Conservation (phyloP, 2,888 invertebrate genomes). For the Druceiella hillmani region DNA sequence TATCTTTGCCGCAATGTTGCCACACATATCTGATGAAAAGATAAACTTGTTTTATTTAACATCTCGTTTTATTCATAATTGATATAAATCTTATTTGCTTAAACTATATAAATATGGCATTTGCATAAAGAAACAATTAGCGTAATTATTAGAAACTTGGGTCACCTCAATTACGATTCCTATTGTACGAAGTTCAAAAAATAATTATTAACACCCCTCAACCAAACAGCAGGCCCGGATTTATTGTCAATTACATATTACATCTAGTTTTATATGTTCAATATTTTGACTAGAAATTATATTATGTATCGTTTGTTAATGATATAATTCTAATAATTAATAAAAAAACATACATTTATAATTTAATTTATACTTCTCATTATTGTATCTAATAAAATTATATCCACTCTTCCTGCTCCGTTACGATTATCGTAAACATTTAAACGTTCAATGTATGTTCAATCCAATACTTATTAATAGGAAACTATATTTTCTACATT, state of each 20-base stretch:
- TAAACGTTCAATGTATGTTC: slow-evolving; percentile 12
- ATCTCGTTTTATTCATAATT: too few species aligned
- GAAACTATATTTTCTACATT: slow-evolving; percentile 13
- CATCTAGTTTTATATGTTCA: slow-evolving; percentile 49
- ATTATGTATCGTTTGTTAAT: slow-evolving; percentile 29
- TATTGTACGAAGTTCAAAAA: too few species aligned
- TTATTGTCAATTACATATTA: slow-evolving; percentile 52
- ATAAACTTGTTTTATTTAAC: too few species aligned
- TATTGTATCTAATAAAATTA: slow-evolving; percentile 23
- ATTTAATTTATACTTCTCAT: slow-evolving; percentile 27
- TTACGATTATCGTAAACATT: slow-evolving; percentile 15
- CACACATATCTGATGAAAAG: too few species aligned
- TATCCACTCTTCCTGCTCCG: slow-evolving; percentile 22
- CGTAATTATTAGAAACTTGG: too few species aligned
- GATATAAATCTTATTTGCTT: too few species aligned
- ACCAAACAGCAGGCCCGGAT: slow-evolving; percentile 27
- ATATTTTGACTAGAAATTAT: slow-evolving; percentile 56
- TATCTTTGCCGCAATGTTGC: too few species aligned
- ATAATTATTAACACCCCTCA: too few species aligned
- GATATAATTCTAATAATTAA: background rate
- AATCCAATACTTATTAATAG: slow-evolving; percentile 15
- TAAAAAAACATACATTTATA: slow-evolving; percentile 28
- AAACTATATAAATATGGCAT: too few species aligned
- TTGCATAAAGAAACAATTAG: too few species aligned
- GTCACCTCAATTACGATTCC: too few species aligned